A percentile compares a stretch with the other conserved stretches of the same genome.
Conservation (phyloP, 2,888 invertebrate species). For the Anthrax anthrax region DNA sequence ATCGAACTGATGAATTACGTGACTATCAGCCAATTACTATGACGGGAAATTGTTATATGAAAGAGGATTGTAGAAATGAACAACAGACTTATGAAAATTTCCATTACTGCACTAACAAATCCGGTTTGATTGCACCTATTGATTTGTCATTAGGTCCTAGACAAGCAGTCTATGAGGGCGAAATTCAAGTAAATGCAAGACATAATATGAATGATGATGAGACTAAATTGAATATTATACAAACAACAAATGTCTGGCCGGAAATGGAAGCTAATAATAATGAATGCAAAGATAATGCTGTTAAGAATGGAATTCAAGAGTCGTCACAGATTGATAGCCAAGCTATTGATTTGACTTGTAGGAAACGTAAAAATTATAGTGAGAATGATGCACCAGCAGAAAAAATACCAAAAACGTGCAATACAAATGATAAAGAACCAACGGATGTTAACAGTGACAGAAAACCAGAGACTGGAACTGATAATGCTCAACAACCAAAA, state of each 20-base stretch:
- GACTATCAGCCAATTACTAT: slow-evolving; percentile 12
- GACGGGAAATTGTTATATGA: slow-evolving; percentile 17
- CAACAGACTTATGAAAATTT: slow-evolving; percentile 14
- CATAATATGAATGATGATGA: background rate
- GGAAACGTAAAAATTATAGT: slow-evolving; percentile 10
- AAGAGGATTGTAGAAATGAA: slow-evolving; percentile 12
- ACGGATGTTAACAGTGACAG: background rate
- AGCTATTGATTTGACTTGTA: slow-evolving; percentile 12
- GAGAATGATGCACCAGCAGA: slow-evolving; percentile 5
- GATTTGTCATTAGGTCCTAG: slow-evolving; percentile 25
- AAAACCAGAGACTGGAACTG: background rate
- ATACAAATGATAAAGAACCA: background rate
- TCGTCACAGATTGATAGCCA: background rate
- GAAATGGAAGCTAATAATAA: slow-evolving; percentile 1
- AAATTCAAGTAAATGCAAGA: background rate
- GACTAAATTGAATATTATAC: background rate
- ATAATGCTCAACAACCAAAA: slow-evolving; percentile 33
- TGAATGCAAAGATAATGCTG: background rate
- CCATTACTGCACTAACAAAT: slow-evolving; percentile 11
- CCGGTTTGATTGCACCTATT: slow-evolving; percentile 21
- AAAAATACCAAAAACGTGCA: slow-evolving; percentile 8
- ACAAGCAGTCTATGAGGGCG: background rate
- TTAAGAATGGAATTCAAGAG: background rate
- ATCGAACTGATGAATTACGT: slow-evolving; percentile 17
- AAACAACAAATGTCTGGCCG: background rate